Percentiles rank a stretch among this genome's conserved stretches.
Evolutionary conservation across 2,113 vertebrate species (phyloP).

Genomic region (Spea multiplicata): DNA sequence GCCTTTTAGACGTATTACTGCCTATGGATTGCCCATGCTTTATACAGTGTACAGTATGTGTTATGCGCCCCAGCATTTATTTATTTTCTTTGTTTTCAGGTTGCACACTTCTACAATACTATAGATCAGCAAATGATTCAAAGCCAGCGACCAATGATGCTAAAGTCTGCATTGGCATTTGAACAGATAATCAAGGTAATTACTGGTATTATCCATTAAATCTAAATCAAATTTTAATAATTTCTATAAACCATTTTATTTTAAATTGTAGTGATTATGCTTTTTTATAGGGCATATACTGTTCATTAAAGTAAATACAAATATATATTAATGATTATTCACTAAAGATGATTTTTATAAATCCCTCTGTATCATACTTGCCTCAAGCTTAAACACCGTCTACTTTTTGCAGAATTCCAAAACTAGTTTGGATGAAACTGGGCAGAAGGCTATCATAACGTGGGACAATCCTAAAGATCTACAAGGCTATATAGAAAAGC

Average conservation of each 20-base stretch:
- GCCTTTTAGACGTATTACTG: too few relatives aligned
- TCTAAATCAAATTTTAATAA: too few relatives aligned
- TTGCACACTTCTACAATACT: conserved; percentile 97
- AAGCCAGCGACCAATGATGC: conserved; percentile 97
- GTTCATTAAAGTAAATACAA: too few relatives aligned
- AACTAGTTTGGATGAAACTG: conserved; percentile 70
- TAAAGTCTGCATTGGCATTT: conserved; percentile 89
- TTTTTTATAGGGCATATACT: too few relatives aligned
- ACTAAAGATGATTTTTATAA: too few relatives aligned
- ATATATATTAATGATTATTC: too few relatives aligned
- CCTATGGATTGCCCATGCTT: not conserved
- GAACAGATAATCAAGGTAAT: conserved; percentile 95
- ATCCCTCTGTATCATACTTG: too few relatives aligned
- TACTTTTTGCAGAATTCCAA: conserved; percentile 72
- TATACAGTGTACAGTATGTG: not conserved
- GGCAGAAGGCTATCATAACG: conserved; percentile 79
- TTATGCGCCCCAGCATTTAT: not conserved
- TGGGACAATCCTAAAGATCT: conserved; percentile 94
- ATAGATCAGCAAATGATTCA: conserved; percentile 98
- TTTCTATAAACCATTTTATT: too few relatives aligned
- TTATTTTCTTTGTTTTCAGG: conserved; percentile 66
- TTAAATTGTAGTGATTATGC: too few relatives aligned
- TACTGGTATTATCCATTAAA: not conserved
- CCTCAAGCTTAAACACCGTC: too few relatives aligned
- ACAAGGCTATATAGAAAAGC: conserved; percentile 85